Base-by-base conservation (phyloP, 2,113 vertebrate species). In the Mastomys natalensis region DNA sequence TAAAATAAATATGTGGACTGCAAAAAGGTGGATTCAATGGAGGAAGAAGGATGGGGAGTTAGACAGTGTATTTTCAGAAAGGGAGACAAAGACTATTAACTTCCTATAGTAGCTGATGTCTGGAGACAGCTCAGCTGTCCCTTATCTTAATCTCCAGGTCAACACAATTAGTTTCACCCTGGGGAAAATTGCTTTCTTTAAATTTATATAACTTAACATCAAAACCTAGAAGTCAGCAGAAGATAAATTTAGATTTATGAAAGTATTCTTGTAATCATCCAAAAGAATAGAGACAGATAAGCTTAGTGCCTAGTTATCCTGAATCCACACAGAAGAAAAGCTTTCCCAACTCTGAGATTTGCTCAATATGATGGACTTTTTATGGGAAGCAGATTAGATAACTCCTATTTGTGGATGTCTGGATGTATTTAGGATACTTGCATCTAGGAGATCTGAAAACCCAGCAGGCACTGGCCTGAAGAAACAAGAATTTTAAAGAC, bases 211-310 rank as follows among this genome's bases (percentile, higher is more conserved):
- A 94, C 58, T 91, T 90, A 93, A 97, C 62, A 88, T 64, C 48
- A 51, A 53, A 93, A 93, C 19, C 40, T 60, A 89, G 60, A 82
- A 95, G 92, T 97, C 95, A 96, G 64, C 87, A 89, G 72, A 95
- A 94, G 85, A 94, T 95, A 95, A 82, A 97, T 96, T 96, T 96
- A 58, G 70, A 95, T 95, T 92, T 94, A 82, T 93, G 51, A 68
- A 94, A 72, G 31, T 95, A 80, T 66, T 95, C 24, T 80, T 48
- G 73, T 94, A 91, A 96, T 97, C 45, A 60, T 82, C 64, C 58
- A 24, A 37, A 53, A 82, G 37, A 53, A 90, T 70, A 84, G 77
- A 94, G 62, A 90, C 92, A 93, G 60, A 89, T 89, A 97, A 93
- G 22, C 70, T 85, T 72, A 40, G 37, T 70, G 45, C 15, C n/a